phyloP scores from a whole-genome alignment of 2,113 vertebrate genomes.

The Limanda limanda region DNA sequence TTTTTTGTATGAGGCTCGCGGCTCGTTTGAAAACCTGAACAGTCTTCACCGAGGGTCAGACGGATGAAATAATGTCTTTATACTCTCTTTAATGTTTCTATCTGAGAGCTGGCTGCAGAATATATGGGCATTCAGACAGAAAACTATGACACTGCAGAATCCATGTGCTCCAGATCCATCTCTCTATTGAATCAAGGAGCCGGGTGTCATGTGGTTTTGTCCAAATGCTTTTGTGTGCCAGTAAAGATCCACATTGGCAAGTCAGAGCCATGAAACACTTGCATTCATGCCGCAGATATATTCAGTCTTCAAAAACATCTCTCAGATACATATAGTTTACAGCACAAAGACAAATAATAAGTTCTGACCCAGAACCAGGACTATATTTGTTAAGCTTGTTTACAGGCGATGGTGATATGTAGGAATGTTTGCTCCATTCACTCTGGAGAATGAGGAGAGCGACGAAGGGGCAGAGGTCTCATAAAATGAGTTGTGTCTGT shows the following conservation, averaged over 20 bases:
- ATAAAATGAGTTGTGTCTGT: slow-evolving; percentile 58
- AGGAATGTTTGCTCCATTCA: slow-evolving; percentile 51
- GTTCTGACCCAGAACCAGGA: slow-evolving; percentile 49
- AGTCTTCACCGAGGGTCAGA: slow-evolving; percentile 36
- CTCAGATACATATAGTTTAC: slow-evolving; percentile 37
- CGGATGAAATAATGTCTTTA: slow-evolving; percentile 48
- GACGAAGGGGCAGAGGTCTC: slow-evolving; percentile 48
- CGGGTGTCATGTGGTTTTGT: slow-evolving; percentile 31
- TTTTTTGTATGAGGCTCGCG: background rate
- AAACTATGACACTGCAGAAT: background rate
- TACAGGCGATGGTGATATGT: slow-evolving; percentile 37
- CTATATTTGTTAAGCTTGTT: slow-evolving; percentile 34
- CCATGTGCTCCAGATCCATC: background rate
- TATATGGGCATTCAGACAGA: slow-evolving; percentile 34
- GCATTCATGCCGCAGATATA: slow-evolving; percentile 53
- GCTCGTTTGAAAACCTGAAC: slow-evolving; percentile 25
- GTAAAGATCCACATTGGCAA: slow-evolving; percentile 30
- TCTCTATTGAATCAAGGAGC: slow-evolving; percentile 33
- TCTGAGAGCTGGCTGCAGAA: background rate
- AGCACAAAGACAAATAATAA: slow-evolving; percentile 45
- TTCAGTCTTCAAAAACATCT: slow-evolving; percentile 49
- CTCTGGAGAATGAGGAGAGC: slow-evolving; percentile 50
- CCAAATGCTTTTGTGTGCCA: slow-evolving; percentile 37
- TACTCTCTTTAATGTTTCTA: slow-evolving; percentile 29
- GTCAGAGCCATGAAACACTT: slow-evolving; percentile 37